Percentiles rank a stretch among this genome's conserved stretches.
phyloP scores from a whole-genome alignment of 2,797 vertebrate genomes.

The Naso thynnoides region DNA sequence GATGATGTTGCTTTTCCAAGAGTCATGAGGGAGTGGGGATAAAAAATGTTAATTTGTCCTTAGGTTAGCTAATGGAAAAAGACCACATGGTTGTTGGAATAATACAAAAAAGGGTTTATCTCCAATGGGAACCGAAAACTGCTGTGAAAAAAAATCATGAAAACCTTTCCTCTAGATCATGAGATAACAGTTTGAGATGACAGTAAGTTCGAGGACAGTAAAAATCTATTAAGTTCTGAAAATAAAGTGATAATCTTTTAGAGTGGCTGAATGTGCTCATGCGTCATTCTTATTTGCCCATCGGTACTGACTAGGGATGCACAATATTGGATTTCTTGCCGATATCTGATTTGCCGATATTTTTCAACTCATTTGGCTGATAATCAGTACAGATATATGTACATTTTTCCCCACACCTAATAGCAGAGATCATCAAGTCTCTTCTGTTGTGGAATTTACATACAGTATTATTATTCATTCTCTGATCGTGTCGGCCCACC shows the following conservation, averaged over 20 bases:
- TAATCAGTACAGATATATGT: no score
- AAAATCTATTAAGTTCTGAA: neutral
- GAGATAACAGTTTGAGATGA: neutral
- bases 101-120: conserved; percentile 9
- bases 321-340: neutral
- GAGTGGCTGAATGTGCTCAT: neutral
- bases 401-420: no score
- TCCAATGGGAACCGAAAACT: conserved; percentile 3
- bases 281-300: neutral
- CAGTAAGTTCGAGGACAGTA: neutral
- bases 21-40: conserved; percentile 9
- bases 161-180: neutral
- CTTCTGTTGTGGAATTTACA: no score
- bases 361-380: no score
- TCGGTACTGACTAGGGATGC: neutral
- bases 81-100: conserved; percentile 5
- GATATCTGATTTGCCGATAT: no score
- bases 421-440: no score
- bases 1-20: conserved; percentile 24
- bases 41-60: conserved; percentile 33
- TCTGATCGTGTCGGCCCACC: no score
- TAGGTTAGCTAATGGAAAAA: conserved; percentile 7
- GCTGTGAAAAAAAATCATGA: conserved; percentile 15
- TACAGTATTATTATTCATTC: no score
- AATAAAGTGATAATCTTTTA: conserved; percentile 8